Base-by-base conservation (phyloP, 1,140 invertebrate genomes). In the Trichonephila clavipes region DNA sequence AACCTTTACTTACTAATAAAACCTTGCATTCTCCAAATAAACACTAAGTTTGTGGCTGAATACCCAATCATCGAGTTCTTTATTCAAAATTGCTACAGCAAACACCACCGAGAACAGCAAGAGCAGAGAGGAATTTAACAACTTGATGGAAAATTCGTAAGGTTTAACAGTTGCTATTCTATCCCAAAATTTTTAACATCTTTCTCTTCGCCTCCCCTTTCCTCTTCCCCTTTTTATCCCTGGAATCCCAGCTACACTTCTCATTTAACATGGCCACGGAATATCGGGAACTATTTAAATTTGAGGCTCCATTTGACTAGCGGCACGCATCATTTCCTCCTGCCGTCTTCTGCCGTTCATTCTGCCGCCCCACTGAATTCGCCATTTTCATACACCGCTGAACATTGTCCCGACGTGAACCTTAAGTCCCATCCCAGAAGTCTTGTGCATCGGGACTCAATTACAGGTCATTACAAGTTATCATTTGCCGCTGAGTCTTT, bases 251-350 rank as follows among this genome's bases (percentile, higher is more conserved):
- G 72, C 34, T 77, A 77, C 72, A 88, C 87, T 72, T 88, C 64
- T 40, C 87, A 88, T 88, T 88, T 64, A 88, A 72, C 87, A 88
- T 66, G 24, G 62, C 87, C 87, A n/a, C 87, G 64, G 64, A 40
- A 88, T 88, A 88, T 66, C 59, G 44, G 87, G 62, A 88, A 88
- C 87, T 69, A 88, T 88, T 88, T 88, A 88, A 88, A 88, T 88
- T 88, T 88, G 87, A 88, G 69, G 87, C 87, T 21, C 87, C 87
- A 88, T 88, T 88, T 88, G 64, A 88, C 87, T 51, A 51, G n/a
- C 40, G 40, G 34, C 12, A 44, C 87, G 87, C 87, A 2, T 72
- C 87, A 88, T 88, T 88, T 88, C n/a, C 64, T 44, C n/a, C 64
- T 12, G 34, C 24, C 28, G 18, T 77, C 72, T 40, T 77, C 72